phyloP scores from a whole-genome alignment of 2,888 invertebrate genomes.

The Cerastis rubricosa region DNA sequence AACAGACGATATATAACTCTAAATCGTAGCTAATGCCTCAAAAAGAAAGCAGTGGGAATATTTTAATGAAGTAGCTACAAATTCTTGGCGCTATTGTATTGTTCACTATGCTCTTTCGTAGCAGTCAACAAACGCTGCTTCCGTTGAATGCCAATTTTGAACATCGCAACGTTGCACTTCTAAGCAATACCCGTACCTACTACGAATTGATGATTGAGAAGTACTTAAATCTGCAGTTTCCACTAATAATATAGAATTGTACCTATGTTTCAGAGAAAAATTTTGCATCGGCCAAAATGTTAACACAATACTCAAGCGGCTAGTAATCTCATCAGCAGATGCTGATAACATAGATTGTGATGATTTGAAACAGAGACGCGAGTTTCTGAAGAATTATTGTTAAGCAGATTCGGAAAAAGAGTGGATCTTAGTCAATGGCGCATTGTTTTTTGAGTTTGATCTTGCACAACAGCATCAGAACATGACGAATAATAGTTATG shows the following conservation, averaged over 20 bases:
- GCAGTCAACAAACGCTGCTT: constrained; percentile 34
- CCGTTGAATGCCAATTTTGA: constrained; percentile 20
- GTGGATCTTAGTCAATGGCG: not conserved
- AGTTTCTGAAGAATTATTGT: not conserved
- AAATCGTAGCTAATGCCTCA: not conserved
- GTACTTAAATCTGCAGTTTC: constrained; percentile 1
- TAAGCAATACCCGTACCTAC: constrained; percentile 3
- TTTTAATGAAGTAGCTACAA: constrained; percentile 2
- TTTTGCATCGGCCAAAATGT: not conserved
- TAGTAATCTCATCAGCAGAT: constrained; percentile 1
- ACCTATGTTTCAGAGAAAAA: constrained; percentile 5
- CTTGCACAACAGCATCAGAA: not conserved
- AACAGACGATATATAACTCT: not conserved
- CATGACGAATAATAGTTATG: not conserved
- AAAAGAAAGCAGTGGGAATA: constrained; percentile 3
- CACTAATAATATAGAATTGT: constrained; percentile 6
- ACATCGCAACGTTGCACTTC: constrained; percentile 1
- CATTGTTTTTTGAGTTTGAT: not conserved
- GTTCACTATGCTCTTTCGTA: constrained; percentile 23
- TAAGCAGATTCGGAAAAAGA: not conserved
- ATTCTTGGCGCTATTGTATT: constrained; percentile 32
- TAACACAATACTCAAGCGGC: constrained; percentile 1
- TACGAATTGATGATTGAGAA: constrained; percentile 28
- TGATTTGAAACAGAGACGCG: constrained; percentile 6
- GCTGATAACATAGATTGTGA: constrained; percentile 14